These are phyloP conservation scores for Ifrita kowaldi DNA, from an alignment of 2,113 vertebrate species.

Conservation along the genomic window DNA sequence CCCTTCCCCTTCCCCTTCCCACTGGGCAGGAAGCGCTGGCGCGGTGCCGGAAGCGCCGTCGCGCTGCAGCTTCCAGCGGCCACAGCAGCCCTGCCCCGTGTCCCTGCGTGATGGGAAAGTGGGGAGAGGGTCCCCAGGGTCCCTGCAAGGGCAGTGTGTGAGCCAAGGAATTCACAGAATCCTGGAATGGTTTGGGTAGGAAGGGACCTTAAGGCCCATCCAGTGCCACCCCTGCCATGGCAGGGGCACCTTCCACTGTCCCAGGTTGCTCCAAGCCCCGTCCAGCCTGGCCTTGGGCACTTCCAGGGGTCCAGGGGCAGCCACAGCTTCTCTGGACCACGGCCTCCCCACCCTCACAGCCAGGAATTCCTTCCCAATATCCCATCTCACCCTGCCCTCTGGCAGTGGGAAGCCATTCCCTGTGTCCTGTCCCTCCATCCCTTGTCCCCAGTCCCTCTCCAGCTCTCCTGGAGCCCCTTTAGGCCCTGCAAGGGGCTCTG, in stretches of 20 bases:
- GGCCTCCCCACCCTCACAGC: accelerated
- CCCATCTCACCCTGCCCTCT: not conserved
- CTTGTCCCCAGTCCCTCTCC: not conserved
- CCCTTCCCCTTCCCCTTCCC: not conserved
- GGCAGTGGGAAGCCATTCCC: not conserved
- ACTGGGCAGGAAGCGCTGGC: not conserved
- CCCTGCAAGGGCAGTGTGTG: accelerated
- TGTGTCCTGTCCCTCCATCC: not conserved
- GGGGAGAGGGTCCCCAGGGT: not conserved
- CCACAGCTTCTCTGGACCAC: not conserved
- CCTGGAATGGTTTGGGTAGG: not conserved
- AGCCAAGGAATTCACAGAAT: not conserved
- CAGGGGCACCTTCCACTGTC: not conserved
- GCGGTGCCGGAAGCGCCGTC: accelerated
- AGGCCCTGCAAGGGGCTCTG: not conserved
- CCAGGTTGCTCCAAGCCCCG: not conserved
- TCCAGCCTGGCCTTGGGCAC: not conserved
- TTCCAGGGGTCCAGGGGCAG: not conserved
- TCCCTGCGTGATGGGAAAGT: accelerated
- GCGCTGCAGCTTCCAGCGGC: accelerated
- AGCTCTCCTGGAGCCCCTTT: not conserved
- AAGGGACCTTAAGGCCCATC: too few relatives aligned
- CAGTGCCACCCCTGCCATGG: too few relatives aligned
- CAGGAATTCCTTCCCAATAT: not conserved
- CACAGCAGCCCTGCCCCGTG: not conserved